These are phyloP conservation scores for Misgurnus mizolepis DNA, from an alignment of 2,113 vertebrate genomes.

Conservation along the genomic window DNA sequence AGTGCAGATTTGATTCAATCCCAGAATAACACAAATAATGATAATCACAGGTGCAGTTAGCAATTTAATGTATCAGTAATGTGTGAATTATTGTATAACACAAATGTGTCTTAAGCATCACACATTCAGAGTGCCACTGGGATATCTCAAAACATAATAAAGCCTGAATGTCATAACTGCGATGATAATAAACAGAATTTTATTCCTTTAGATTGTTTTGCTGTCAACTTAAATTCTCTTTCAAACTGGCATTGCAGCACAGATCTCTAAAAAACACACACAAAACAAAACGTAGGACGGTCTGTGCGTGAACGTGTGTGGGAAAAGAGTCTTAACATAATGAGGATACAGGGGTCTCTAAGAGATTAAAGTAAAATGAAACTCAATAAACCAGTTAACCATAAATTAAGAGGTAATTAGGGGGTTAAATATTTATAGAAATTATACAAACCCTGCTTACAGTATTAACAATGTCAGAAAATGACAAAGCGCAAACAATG, in stretches of 20 bases:
- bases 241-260: conserved; percentile 4
- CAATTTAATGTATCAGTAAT: too few species aligned
- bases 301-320: background rate
- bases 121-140: background rate
- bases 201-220: background rate
- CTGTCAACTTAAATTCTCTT: conserved; percentile 12
- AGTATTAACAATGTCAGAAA: conserved; percentile 9
- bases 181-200: conserved; percentile 3
- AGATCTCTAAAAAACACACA: background rate
- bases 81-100: background rate
- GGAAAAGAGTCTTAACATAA: background rate
- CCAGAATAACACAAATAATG: too few species aligned
- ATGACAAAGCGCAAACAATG: conserved; percentile 26
- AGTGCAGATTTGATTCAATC: too few species aligned
- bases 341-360: background rate
- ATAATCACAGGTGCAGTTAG: too few species aligned
- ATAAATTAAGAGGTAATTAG: conserved; percentile 13
- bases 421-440: conserved; percentile 9
- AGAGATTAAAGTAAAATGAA: conserved; percentile 13
- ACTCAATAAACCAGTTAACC: conserved; percentile 3
- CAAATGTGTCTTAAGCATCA: background rate
- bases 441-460: conserved; percentile 24
- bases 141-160: background rate
- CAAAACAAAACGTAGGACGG: background rate
- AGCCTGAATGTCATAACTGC: background rate